These are phyloP conservation scores for Electrophaes corylata DNA, from an alignment of 2,888 invertebrate species.

Conservation along the genomic window DNA sequence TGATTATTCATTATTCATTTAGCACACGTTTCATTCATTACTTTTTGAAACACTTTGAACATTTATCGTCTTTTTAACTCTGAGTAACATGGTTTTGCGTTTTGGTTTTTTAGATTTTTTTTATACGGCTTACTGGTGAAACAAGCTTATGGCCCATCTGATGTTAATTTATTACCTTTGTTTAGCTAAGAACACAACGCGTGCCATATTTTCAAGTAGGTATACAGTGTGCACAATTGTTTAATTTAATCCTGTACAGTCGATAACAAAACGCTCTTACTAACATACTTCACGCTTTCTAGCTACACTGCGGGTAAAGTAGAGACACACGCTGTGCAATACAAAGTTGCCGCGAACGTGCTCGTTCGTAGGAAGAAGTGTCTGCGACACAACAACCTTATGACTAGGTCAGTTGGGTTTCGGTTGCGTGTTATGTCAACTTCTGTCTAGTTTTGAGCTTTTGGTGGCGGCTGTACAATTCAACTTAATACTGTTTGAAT, in stretches of 20 bases:
- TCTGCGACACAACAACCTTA: conserved; percentile 76
- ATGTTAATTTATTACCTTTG: no score
- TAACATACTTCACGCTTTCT: conserved; percentile 56
- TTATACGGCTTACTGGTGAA: no score
- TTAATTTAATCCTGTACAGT: background rate
- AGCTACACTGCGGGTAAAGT: conserved; percentile 77
- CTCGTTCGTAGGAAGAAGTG: conserved; percentile 72
- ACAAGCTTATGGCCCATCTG: no score
- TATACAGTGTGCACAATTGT: no score
- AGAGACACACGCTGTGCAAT: conserved; percentile 78
- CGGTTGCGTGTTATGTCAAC: conserved; percentile 29
- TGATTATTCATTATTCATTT: conserved; percentile 12
- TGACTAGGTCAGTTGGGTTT: conserved; percentile 73
- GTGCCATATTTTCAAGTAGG: no score
- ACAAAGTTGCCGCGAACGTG: conserved; percentile 72
- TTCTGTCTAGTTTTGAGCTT: conserved; percentile 7
- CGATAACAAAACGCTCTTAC: conserved; percentile 26
- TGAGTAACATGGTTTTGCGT: no score
- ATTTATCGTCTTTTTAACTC: background rate
- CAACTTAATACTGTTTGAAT: background rate
- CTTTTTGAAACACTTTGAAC: background rate
- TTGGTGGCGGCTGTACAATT: conserved; percentile 26
- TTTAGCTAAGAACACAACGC: no score
- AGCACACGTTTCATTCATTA: background rate
- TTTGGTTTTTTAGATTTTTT: no score